phyloP scores from a whole-genome alignment of 2,888 invertebrate species.

The Dasysyrphus tricinctus region DNA sequence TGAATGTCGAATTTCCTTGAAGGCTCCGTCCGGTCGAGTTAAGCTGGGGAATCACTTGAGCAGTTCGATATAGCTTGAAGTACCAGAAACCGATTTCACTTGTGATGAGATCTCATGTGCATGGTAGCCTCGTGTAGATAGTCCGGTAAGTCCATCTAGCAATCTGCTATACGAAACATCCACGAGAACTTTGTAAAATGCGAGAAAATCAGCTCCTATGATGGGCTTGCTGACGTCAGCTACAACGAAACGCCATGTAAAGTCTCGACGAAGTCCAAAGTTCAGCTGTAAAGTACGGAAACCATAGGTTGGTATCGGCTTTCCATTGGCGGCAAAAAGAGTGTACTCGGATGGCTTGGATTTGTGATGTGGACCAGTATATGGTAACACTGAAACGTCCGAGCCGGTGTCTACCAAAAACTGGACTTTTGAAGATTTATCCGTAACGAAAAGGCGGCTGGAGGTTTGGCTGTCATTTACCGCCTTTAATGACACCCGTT shows the following conservation, averaged over 20 bases:
- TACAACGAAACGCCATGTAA: too few species aligned
- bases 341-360: too few species aligned
- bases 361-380: not conserved
- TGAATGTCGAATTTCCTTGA: too few species aligned
- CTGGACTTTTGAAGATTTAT: not conserved
- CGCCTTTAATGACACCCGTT: constrained; percentile 30
- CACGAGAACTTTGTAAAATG: too few species aligned
- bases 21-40: too few species aligned
- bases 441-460: constrained; percentile 16
- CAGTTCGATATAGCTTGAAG: constrained; percentile 20
- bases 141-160: constrained; percentile 1
- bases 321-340: too few species aligned
- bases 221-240: too few species aligned
- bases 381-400: constrained; percentile 27
- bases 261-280: too few species aligned
- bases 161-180: too few species aligned
- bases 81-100: constrained; percentile 30
- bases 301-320: too few species aligned
- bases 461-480: constrained; percentile 28
- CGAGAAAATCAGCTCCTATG: constrained; percentile 35
- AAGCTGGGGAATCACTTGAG: constrained; percentile 11
- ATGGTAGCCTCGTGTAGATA: constrained; percentile 31
- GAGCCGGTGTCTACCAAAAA: constrained; percentile 3
- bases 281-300: too few species aligned
- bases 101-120: not conserved